phyloP scores from a whole-genome alignment of 2,113 vertebrate genomes.

The Calcarius ornatus region DNA sequence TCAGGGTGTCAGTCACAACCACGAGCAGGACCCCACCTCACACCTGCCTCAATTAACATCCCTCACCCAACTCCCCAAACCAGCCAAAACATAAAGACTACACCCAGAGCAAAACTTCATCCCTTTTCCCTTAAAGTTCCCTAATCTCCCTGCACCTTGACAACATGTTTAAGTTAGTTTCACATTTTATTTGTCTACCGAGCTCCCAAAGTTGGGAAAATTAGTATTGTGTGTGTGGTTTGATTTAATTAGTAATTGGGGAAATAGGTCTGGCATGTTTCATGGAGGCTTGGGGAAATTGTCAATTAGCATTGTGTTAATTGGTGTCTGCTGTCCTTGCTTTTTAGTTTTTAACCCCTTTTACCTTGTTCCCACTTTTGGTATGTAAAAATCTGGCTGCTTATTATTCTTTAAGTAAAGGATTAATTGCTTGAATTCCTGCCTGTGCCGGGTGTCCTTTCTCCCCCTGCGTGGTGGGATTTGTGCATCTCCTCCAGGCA shows the following conservation, averaged over 20 bases:
- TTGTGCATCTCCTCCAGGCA: constrained; percentile 34
- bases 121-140: constrained; percentile 43
- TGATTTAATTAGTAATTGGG: constrained; percentile 87
- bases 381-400: constrained; percentile 78
- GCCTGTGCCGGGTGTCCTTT: constrained; percentile 70
- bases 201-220: constrained; percentile 81
- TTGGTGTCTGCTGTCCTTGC: constrained; percentile 84
- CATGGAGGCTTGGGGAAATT: constrained; percentile 84
- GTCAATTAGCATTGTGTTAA: constrained; percentile 87
- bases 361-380: constrained; percentile 81
- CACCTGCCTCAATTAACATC: neutral
- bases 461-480: constrained; percentile 45
- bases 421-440: constrained; percentile 82
- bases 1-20: neutral
- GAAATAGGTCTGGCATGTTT: constrained; percentile 84
- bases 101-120: constrained; percentile 42
- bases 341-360: constrained; percentile 88
- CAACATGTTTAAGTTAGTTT: constrained; percentile 73
- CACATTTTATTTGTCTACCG: constrained; percentile 78
- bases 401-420: constrained; percentile 86
- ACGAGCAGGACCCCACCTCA: neutral
- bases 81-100: constrained; percentile 11
- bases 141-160: constrained; percentile 55
- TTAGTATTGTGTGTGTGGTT: constrained; percentile 80
- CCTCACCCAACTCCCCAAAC: neutral